phyloP scores from a whole-genome alignment of 2,888 invertebrate genomes.

The Hedya salicella region DNA sequence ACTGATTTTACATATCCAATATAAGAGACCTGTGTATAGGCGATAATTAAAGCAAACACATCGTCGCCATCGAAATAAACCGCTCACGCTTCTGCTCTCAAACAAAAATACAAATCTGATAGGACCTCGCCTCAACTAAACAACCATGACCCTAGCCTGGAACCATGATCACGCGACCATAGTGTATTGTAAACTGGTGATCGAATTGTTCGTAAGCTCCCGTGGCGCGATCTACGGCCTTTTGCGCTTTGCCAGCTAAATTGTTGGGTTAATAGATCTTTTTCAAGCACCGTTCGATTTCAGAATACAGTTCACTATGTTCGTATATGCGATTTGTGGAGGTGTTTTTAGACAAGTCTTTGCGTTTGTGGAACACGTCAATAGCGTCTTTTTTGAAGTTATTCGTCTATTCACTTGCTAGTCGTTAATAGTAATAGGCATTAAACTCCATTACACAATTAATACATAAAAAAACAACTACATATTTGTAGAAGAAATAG shows the following conservation, averaged over 20 bases:
- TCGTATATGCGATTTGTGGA: no score
- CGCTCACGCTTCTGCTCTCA: constrained; percentile 36
- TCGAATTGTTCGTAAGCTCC: constrained; percentile 64
- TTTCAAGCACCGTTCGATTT: constrained; percentile 71
- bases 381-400: no score
- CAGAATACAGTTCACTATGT: neutral
- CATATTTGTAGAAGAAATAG: no score
- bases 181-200: constrained; percentile 51
- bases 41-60: neutral
- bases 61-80: neutral
- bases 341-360: no score
- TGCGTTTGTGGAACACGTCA: no score
- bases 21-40: neutral
- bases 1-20: no score
- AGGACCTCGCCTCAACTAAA: constrained; percentile 58
- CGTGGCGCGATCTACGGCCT: constrained; percentile 79
- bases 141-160: constrained; percentile 47
- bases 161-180: constrained; percentile 18
- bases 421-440: no score
- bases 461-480: no score
- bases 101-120: constrained; percentile 45
- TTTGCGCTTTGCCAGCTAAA: constrained; percentile 70
- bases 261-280: constrained; percentile 82
- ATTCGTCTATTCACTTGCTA: no score
- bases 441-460: no score